These are phyloP conservation scores for Villa cingulata DNA, from an alignment of 2,888 invertebrate genomes.

Conservation along the genomic window DNA sequence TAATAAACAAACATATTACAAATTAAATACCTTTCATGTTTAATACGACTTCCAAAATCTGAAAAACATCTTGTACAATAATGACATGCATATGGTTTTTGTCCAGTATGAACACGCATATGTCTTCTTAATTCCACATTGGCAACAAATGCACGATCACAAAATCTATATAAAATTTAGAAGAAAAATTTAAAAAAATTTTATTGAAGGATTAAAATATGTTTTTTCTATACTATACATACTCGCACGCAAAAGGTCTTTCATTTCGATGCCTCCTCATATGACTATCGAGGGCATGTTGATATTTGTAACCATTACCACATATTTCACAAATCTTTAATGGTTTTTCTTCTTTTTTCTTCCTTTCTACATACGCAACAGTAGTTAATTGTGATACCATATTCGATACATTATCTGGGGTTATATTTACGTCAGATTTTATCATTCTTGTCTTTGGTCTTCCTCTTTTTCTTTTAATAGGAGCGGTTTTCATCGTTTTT, in stretches of 20 bases:
- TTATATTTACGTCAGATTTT: neutral
- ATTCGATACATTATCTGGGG: neutral
- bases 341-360: conserved; percentile 16
- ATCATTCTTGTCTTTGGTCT: neutral
- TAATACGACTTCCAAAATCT: conserved; percentile 35
- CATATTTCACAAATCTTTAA: conserved; percentile 33
- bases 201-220: neutral
- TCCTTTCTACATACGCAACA: conserved; percentile 1
- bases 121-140: conserved; percentile 33
- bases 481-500: neutral
- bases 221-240: neutral
- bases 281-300: conserved; percentile 32
- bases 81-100: conserved; percentile 32
- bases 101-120: conserved; percentile 35
- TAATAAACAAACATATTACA: no score
- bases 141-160: conserved; percentile 33
- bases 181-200: neutral
- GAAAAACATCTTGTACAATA: conserved; percentile 34
- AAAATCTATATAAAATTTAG: conserved; percentile 25
- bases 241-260: conserved; percentile 13
- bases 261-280: conserved; percentile 34
- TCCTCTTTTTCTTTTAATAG: neutral
- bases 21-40: conserved; percentile 27
- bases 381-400: conserved; percentile 1
- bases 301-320: conserved; percentile 33